Conservation (phyloP, 2,113 vertebrate species). For the Psittacus erithacus region DNA sequence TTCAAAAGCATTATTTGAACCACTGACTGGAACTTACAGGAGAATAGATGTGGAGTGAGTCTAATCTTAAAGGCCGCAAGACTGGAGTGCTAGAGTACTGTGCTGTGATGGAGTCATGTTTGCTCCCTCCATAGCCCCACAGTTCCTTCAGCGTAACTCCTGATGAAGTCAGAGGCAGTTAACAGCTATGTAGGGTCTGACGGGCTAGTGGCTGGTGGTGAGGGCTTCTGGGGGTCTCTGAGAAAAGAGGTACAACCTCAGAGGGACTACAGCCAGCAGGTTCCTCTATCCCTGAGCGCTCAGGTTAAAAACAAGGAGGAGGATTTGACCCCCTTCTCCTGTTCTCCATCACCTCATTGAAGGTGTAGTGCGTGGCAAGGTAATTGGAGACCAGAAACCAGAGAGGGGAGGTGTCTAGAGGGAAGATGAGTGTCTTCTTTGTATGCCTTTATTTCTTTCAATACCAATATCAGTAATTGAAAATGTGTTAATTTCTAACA, state of each 20-base stretch:
- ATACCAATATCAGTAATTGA: neutral
- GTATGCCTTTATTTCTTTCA: neutral
- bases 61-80: neutral
- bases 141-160: neutral
- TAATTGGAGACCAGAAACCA: neutral
- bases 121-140: neutral
- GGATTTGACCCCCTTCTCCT: neutral
- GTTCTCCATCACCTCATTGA: neutral
- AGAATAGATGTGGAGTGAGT: neutral
- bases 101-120: neutral
- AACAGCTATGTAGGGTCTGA: neutral
- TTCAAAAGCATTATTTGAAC: neutral
- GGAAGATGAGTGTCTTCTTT: neutral
- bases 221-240: neutral
- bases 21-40: neutral
- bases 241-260: neutral
- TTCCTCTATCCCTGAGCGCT: neutral
- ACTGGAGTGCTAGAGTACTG: neutral
- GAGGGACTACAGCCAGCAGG: neutral
- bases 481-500: neutral
- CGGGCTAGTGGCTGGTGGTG: neutral
- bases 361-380: rapidly evolving
- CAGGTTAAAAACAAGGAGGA: neutral
- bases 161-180: neutral
- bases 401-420: neutral